Evolutionary conservation across 2,113 vertebrate genomes (phyloP), one percentile per base, ranked within the genome.

Genomic region (Caloenas nicobarica): DNA sequence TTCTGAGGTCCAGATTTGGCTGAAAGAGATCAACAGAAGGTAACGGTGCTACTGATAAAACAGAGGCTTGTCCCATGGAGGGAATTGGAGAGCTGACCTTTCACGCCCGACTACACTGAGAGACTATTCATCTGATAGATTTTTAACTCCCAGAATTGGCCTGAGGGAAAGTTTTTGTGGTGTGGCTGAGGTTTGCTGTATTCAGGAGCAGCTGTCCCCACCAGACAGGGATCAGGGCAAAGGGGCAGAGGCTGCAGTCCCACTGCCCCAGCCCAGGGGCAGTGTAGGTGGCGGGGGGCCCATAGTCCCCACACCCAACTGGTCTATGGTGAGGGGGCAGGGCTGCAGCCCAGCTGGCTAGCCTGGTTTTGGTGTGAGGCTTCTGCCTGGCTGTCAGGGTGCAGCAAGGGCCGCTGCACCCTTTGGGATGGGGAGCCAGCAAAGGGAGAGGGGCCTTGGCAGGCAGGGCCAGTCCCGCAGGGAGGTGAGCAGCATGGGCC

Each of bases 1-100:
- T 73, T 92, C 92, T 28, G 96, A 98, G 76, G 98, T 99, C 93
- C 97, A 96, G 66, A 80, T 48, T 38, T 95, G 96, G 56, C 96
- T 98, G 89, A 93, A 96, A 86, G 86, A 95, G 42, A 97, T 99
- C 40, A 92, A 93, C 51, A 50, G 5, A 78, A 99, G 98, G 99
- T 99, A 97, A 96, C 80, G 69, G 24, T 18, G 18, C 50, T 68
- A 26, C 38, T 73, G 26, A 14, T 46, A 38, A 68, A 65, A 69
- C 17, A 51, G 29, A 29, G 18, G 7, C 8, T 46, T 86, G 11
- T 71, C 33, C 70, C 8, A 12, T 7, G 14, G 9, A 10, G 5
- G 3, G 60, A 70, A 4, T 0, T 44, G 22, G 26, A 65, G 23
- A 78, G 17, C n/a, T 17, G 60, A 28, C 28, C 6, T 29, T 81